These are phyloP conservation scores for Hipposideros armiger DNA, from an alignment of 2,113 vertebrate genomes.

Conservation along the genomic window DNA sequence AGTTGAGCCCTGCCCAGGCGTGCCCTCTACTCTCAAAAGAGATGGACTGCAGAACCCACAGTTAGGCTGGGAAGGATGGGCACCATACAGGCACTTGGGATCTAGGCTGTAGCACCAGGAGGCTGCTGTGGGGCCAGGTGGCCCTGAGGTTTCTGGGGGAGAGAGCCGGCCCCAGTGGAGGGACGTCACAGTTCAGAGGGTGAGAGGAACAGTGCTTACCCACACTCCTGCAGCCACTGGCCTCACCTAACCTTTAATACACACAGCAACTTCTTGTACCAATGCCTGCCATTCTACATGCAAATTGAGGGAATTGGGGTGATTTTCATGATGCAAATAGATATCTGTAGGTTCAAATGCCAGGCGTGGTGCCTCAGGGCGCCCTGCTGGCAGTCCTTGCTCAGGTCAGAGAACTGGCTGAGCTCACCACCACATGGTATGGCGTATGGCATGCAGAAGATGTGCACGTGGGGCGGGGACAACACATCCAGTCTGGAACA, in stretches of 20 bases:
- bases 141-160: neutral
- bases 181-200: neutral
- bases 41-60: neutral
- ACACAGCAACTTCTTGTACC: neutral
- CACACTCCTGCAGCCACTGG: neutral
- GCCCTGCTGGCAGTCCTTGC: neutral
- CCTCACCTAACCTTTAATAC: neutral
- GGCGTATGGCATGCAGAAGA: neutral
- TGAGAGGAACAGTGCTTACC: neutral
- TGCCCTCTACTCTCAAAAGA: neutral
- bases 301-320: neutral
- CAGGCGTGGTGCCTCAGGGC: neutral
- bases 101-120: neutral
- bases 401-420: neutral
- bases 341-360: neutral
- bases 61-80: neutral
- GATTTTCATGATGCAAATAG: neutral
- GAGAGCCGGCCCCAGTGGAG: neutral
- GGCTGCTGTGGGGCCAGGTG: neutral
- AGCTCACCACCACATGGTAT: neutral
- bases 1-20: neutral
- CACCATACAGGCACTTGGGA: neutral
- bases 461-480: rapidly evolving
- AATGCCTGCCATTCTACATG: neutral
- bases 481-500: neutral